phyloP scores from a whole-genome alignment of 2,797 vertebrate species.

The Poecilia velifera region DNA sequence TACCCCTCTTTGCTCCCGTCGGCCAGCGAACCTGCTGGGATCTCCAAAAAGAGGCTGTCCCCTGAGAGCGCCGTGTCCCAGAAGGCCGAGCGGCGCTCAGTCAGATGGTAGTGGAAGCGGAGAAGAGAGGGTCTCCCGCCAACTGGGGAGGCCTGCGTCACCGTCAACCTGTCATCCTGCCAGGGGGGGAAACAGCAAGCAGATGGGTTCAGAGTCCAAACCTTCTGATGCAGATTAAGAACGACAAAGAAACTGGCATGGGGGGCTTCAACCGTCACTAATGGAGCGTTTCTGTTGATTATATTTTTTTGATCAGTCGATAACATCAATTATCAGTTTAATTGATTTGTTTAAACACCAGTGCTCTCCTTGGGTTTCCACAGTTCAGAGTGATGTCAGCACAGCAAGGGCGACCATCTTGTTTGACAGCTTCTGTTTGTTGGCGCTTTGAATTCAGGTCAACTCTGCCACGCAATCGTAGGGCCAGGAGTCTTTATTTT shows the following conservation, averaged over 20 bases:
- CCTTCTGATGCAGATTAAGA: neutral
- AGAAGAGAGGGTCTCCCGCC: constrained; percentile 86
- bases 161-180: constrained; percentile 93
- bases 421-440: too few species aligned
- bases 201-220: constrained; percentile 1
- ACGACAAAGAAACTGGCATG: neutral
- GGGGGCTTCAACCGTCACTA: neutral
- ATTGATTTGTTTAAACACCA: too few species aligned
- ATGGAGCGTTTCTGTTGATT: too few species aligned
- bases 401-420: too few species aligned
- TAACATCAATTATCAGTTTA: too few species aligned
- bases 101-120: constrained; percentile 94
- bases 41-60: constrained; percentile 93
- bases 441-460: too few species aligned
- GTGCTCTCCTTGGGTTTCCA: too few species aligned
- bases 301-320: too few species aligned
- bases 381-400: too few species aligned
- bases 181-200: neutral
- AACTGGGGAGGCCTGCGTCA: constrained; percentile 87
- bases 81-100: constrained; percentile 87
- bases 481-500: too few species aligned
- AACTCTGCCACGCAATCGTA: too few species aligned
- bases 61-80: constrained; percentile 92
- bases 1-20: constrained; percentile 98
- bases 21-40: constrained; percentile 88